These are phyloP conservation scores for Vulpes lagopus DNA, from an alignment of 2,113 vertebrate genomes.

Conservation along the genomic window DNA sequence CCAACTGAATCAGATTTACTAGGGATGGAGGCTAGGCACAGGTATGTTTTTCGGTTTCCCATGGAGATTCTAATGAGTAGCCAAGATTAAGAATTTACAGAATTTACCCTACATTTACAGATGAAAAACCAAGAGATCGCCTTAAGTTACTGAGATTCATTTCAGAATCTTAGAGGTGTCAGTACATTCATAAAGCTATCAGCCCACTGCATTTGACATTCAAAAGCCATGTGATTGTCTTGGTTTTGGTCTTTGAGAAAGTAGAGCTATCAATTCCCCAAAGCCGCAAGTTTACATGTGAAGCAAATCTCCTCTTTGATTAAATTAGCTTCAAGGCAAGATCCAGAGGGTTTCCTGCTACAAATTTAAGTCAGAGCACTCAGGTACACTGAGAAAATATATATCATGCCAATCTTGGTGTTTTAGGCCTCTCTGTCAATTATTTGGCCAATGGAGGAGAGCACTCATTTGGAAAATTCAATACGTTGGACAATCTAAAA, in stretches of 20 bases:
- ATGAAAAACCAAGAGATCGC: neutral
- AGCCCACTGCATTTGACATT: constrained; percentile 37
- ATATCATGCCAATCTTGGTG: neutral
- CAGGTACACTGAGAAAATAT: neutral
- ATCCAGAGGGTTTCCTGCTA: neutral
- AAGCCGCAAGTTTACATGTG: constrained; percentile 31
- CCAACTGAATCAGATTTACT: constrained; percentile 36
- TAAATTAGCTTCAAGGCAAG: constrained; percentile 30
- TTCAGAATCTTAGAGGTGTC: constrained; percentile 7
- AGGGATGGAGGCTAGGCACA: neutral
- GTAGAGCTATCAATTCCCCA: neutral
- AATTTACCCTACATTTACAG: constrained; percentile 18
- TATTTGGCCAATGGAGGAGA: neutral
- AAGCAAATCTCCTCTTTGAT: constrained; percentile 14
- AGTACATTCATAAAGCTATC: constrained; percentile 39
- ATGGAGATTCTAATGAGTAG: constrained; percentile 25
- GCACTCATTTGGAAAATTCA: constrained; percentile 55
- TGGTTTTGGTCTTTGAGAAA: constrained; percentile 37
- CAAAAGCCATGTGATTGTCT: constrained; percentile 30
- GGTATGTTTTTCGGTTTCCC: neutral
- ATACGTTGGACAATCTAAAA: neutral
- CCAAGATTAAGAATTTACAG: constrained; percentile 13
- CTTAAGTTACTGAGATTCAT: constrained; percentile 33
- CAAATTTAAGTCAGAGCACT: constrained; percentile 52
- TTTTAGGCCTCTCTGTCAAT: neutral